Evolutionary conservation across 2,113 vertebrate genomes (phyloP).

Genomic region (Cinclus cinclus): DNA sequence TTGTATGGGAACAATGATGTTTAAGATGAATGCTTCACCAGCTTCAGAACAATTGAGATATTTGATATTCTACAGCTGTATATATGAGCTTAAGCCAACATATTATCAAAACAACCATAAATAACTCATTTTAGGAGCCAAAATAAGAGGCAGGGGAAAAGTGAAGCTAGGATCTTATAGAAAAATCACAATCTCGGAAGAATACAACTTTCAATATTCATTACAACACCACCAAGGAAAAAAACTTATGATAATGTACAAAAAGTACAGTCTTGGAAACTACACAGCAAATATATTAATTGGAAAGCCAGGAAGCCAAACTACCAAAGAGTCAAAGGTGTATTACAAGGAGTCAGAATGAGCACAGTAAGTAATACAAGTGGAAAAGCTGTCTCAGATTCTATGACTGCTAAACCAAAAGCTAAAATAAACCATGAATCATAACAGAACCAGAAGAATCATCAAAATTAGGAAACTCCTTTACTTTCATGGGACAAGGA

Average conservation of each 20-base stretch:
- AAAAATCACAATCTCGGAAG: background rate
- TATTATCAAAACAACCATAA: background rate
- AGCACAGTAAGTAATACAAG: background rate
- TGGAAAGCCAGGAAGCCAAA: background rate
- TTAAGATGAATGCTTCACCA: background rate
- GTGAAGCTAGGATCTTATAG: background rate
- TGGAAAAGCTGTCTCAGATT: background rate
- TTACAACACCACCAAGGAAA: background rate
- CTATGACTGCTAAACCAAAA: background rate
- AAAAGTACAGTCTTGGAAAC: background rate
- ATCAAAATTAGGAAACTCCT: background rate
- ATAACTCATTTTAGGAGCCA: background rate
- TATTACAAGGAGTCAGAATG: background rate
- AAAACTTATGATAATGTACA: background rate
- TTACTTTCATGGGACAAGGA: background rate
- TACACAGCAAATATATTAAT: background rate
- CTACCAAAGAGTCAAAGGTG: background rate
- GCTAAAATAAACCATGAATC: background rate
- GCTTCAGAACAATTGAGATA: background rate
- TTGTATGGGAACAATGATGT: background rate
- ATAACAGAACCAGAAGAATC: background rate
- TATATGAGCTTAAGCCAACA: background rate
- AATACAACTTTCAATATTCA: background rate
- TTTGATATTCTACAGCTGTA: background rate
- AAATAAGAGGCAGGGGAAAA: accelerated